Evolutionary conservation across 92 coral and sea anemone genomes (phyloP).

Genomic region (Palythoa grandis): DNA sequence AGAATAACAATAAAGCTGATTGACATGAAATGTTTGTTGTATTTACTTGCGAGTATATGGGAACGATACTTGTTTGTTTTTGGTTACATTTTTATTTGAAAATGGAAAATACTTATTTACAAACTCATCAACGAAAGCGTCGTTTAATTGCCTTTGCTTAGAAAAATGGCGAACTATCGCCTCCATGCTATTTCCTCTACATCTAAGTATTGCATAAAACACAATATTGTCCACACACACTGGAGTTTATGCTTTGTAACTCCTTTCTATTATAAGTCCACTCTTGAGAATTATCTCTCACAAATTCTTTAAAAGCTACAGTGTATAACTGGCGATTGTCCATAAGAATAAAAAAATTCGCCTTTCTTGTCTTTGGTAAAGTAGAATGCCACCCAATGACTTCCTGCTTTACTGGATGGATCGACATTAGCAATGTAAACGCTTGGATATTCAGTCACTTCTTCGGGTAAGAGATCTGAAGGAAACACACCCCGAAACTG

Average conservation of each 20-base stretch:
- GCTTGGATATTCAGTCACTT: background rate
- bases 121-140: conserved; percentile 55
- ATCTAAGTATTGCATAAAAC: conserved; percentile 47
- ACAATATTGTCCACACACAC: conserved; percentile 73
- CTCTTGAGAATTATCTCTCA: conserved; percentile 21
- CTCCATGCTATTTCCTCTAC: conserved; percentile 46
- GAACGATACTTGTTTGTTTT: conserved; percentile 3
- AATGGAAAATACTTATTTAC: conserved; percentile 44
- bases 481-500: background rate
- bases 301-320: conserved; percentile 40
- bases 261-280: conserved; percentile 53
- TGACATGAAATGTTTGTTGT: background rate
- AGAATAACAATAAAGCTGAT: conserved; percentile 6
- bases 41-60: conserved; percentile 8
- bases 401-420: conserved; percentile 44
- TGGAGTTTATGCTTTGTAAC: conserved; percentile 57
- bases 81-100: background rate
- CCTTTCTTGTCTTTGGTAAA: conserved; percentile 54
- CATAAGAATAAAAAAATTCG: conserved; percentile 66
- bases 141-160: conserved; percentile 53
- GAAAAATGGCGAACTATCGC: conserved; percentile 50
- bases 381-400: conserved; percentile 52
- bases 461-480: background rate
- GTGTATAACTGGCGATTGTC: conserved; percentile 18
- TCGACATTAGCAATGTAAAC: conserved; percentile 25